Evolutionary conservation across 2,888 invertebrate genomes (phyloP), one percentile per base, ranked within the genome.

Genomic region (Silvanus unidentatus): DNA sequence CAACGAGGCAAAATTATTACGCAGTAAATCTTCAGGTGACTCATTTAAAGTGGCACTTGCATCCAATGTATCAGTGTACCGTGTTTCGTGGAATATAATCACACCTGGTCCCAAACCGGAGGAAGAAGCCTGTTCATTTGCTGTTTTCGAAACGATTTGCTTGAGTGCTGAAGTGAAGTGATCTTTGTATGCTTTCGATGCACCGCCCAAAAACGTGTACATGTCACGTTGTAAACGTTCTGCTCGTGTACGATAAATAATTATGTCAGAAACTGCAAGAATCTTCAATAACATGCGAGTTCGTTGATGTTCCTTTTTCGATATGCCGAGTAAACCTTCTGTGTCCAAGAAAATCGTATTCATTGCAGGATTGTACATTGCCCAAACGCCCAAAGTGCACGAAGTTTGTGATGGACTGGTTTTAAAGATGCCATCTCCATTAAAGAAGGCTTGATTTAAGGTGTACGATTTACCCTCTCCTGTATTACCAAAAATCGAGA

Each of bases 391-490:
- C 12, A 86, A 68, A 0, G 88, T 89, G 60, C 88, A 87, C 0
- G 84, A 81, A 37, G 71, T 74, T 54, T 86, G 86, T 49, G 79
- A 77, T 13, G 80, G 75, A 2, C 83, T 83, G 0, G 84, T 84
- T 48, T 73, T 72, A 64, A 86, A 86, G 1, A 82, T 59, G 57
- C 80, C 77, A 47, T 75, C 71, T 1, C 82, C 83, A 53, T 77
- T 68, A 62, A 83, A 85, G 63, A 84, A 83, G 2, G 68, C 59
- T 51, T 87, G 78, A 68, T 90, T 90, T 60, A 89, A 70, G 0
- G 87, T 87, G 60, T 84, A 78, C 2, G 88, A 88, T 70, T 89
- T 89, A 1, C 88, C 89, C 71, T 88, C 88, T 0, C 88, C 88
- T 0, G 87, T 86, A 62, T 88, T 89, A 2, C 90, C 90, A 71